A percentile compares a stretch with the other conserved stretches of the same genome.
Evolutionary conservation across 2,888 invertebrate genomes (phyloP).

Genomic region (Sympetrum striolatum): DNA sequence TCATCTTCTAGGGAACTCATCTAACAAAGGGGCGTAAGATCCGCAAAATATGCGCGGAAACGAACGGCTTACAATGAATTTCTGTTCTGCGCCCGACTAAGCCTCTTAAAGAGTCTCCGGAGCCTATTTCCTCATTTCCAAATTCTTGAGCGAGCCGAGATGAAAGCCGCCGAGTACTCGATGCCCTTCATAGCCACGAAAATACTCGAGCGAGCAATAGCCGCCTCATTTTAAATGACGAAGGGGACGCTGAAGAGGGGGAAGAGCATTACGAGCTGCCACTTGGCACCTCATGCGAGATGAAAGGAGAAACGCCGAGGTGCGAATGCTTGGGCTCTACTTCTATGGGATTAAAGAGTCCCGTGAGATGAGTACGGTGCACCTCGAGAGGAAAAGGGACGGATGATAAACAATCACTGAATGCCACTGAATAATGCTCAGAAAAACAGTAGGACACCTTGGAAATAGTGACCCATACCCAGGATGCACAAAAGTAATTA

Average conservation of each 20-base stretch:
- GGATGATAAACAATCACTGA: too few species aligned
- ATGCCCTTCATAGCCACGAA: not conserved
- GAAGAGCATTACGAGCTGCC: not conserved
- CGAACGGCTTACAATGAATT: too few species aligned
- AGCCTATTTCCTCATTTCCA: not conserved
- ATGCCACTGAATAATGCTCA: too few species aligned
- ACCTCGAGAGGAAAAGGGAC: not conserved
- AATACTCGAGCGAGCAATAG: not conserved
- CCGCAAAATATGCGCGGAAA: too few species aligned
- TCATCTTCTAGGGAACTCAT: too few species aligned
- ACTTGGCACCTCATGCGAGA: not conserved
- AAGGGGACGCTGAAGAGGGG: not conserved
- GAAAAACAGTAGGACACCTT: too few species aligned
- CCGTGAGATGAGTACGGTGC: not conserved
- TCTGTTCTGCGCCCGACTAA: not conserved
- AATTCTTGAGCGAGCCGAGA: not conserved
- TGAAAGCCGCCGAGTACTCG: not conserved
- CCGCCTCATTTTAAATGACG: not conserved
- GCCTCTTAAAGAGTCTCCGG: not conserved
- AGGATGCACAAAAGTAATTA: not conserved
- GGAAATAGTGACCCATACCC: not conserved
- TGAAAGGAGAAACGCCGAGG: not conserved
- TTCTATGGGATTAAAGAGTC: constrained; percentile 7
- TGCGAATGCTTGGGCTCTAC: constrained; percentile 14
- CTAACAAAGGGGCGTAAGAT: too few species aligned